Evolutionary conservation across 2,888 invertebrate genomes (phyloP).

Genomic region (Mactromeris polynyma): DNA sequence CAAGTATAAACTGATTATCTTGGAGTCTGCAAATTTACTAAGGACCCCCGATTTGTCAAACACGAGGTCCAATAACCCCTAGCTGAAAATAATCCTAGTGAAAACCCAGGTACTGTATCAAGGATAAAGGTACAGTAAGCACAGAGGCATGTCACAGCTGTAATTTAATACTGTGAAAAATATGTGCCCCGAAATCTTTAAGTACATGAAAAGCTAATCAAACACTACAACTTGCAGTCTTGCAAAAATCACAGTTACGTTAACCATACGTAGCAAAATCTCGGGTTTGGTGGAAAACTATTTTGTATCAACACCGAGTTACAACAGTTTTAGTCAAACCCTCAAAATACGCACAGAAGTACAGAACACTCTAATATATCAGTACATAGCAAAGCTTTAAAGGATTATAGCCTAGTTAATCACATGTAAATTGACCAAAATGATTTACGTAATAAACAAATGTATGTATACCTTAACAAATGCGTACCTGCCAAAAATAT

Average conservation of each 20-base stretch:
- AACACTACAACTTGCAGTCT: too few species aligned
- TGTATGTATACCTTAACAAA: background rate
- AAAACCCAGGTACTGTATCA: too few species aligned
- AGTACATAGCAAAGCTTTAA: conserved; percentile 7
- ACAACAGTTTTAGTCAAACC: background rate
- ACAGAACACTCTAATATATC: background rate
- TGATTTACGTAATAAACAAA: background rate
- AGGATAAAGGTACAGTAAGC: too few species aligned
- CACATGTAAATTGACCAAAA: background rate
- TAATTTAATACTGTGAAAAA: too few species aligned
- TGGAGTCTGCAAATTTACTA: too few species aligned
- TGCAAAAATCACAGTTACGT: background rate
- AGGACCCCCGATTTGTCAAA: too few species aligned
- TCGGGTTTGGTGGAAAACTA: background rate
- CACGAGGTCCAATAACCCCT: too few species aligned
- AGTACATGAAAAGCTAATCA: too few species aligned
- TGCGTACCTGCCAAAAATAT: background rate
- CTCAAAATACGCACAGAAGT: background rate
- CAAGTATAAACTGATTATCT: too few species aligned
- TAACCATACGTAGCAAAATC: background rate
- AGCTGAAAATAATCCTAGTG: too few species aligned
- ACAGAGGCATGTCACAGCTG: too few species aligned
- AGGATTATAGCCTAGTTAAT: background rate
- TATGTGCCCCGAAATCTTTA: too few species aligned
- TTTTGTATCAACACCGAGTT: background rate